Evolutionary conservation across 92 coral and sea anemone species (phyloP).

Genomic region (Actinernus sp.): DNA sequence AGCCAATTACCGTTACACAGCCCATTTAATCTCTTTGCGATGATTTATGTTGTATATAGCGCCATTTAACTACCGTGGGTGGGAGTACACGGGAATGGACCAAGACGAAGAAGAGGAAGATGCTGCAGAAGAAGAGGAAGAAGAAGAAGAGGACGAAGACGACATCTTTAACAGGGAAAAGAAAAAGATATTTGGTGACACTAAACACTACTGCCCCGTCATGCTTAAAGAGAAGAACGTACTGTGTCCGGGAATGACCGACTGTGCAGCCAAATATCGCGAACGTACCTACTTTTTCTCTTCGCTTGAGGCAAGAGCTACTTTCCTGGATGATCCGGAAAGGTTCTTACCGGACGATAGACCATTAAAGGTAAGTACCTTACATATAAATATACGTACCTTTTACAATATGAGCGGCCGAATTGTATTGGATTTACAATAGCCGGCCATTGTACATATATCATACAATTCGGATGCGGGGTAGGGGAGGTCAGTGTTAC

Average conservation of each 20-base stretch:
- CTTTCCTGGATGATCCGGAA: constrained; percentile 82
- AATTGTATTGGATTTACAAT: no score
- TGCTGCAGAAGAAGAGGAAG: constrained; percentile 90
- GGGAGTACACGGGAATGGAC: constrained; percentile 99
- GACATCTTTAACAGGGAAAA: constrained; percentile 84
- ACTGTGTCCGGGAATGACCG: constrained; percentile 87
- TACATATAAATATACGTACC: no score
- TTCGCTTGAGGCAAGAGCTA: constrained; percentile 68
- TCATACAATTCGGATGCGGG: no score
- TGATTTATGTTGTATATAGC: no score
- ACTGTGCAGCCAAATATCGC: constrained; percentile 93
- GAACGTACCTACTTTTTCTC: constrained; percentile 94
- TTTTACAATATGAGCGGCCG: no score
- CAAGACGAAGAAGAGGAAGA: constrained; percentile 99
- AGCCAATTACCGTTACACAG: no score
- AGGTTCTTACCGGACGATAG: constrained; percentile 66
- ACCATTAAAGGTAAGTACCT: constrained; percentile 76
- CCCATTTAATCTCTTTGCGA: no score
- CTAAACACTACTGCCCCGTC: constrained; percentile 95
- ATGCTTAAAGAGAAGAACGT: constrained; percentile 90
- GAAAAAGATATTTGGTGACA: constrained; percentile 89
- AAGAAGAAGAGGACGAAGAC: constrained; percentile 92
- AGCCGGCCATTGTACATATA: no score
- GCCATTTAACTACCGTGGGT: constrained; percentile 88
- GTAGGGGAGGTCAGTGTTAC: no score